Evolutionary conservation across 2,797 vertebrate species (phyloP).

Genomic region (Fringilla coelebs): DNA sequence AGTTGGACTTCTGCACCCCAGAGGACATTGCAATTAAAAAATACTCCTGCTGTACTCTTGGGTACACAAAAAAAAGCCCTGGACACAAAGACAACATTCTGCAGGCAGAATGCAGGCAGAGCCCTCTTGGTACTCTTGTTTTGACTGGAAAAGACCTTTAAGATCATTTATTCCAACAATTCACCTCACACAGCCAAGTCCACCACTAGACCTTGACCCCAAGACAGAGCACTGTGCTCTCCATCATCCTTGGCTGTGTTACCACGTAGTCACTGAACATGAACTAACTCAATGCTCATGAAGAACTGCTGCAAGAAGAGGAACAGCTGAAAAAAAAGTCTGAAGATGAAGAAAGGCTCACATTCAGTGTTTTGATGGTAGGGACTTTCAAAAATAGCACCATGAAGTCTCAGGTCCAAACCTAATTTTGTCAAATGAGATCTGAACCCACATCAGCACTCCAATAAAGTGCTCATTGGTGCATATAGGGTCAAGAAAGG

Average conservation of each 20-base stretch:
- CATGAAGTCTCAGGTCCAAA: not conserved
- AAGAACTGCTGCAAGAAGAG: not conserved
- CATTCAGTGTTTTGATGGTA: not conserved
- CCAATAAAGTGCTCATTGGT: not conserved
- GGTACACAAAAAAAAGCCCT: not conserved
- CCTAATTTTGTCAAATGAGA: not conserved
- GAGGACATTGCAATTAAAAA: not conserved
- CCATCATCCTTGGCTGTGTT: not conserved
- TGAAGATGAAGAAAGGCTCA: not conserved
- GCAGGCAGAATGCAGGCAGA: not conserved
- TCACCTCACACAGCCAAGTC: not conserved
- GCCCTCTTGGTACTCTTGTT: not conserved
- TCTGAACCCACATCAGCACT: not conserved
- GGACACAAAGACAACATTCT: not conserved
- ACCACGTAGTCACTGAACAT: not conserved
- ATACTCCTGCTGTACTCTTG: not conserved
- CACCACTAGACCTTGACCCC: not conserved
- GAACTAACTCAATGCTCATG: not conserved
- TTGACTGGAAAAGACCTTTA: not conserved
- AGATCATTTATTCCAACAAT: not conserved
- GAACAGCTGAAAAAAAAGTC: not conserved
- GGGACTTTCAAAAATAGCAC: not conserved
- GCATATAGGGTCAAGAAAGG: not conserved
- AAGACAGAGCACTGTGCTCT: not conserved
- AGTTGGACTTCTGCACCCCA: not conserved